Evolutionary conservation across 2,888 invertebrate species (phyloP), one percentile per base, ranked within the genome.

Genomic region (Chironomus tentans): DNA sequence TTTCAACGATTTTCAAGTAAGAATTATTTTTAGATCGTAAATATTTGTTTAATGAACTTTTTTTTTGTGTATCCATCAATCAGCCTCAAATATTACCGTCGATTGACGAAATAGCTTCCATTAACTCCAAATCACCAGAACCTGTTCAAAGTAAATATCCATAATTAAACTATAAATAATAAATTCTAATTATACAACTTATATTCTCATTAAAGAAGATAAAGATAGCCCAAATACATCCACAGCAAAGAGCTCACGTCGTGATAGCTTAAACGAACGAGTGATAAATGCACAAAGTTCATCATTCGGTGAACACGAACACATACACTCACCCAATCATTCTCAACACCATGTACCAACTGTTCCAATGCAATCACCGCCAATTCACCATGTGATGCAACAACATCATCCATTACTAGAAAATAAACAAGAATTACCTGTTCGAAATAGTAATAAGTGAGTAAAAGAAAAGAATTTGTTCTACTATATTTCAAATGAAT

Each of bases 211-310:
- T 22, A 61, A 21, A 46, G 21, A 22, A 70, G 76, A 76, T 76
- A 76, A 70, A 65, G 76, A 69, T 56, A 87, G 87, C 62, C 85
- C 87, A 2, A 83, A 86, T 77, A 81, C 86, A 22, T 90, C 91
- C 22, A 90, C 91, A 1, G 89, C 90, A 13, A 87, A 89, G 79
- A 91, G 91, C 77, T 90, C 90, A 2, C 84, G 91, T 78, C 84
- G 89, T 65, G 89, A 89, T 81, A 89, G 89, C 0, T 81, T 89
- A 61, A 86, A 87, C 77, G 89, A 89, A 56, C 85, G 86, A 78
- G 68, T 74, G 18, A 68, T 74, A 18, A 74, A 68, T 24, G 47
- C 68, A 65, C 74, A 46, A 74, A 28, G 22, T 6, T 71, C 71
- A 21, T 85, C 86, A 73, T 72, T 38, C 18, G 38, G 62, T 28